phyloP scores from a whole-genome alignment of 1,140 invertebrate genomes.

The Microvelia longipes region DNA sequence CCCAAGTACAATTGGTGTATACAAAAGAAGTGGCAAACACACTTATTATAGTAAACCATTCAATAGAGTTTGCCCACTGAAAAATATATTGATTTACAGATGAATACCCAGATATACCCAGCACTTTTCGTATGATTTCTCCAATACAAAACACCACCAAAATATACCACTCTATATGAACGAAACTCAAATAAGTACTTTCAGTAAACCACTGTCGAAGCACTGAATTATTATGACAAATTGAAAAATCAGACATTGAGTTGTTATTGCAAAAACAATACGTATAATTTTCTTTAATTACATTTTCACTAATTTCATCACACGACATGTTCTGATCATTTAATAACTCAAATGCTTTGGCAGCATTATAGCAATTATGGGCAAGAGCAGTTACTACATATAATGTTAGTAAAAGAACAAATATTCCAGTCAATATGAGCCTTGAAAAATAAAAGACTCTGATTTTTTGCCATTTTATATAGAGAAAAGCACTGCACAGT shows the following conservation, averaged over 20 bases:
- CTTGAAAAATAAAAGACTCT: constrained; percentile 69
- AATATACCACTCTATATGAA: constrained; percentile 63
- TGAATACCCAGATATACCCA: constrained; percentile 57
- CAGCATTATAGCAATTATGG: constrained; percentile 61
- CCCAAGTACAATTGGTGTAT: constrained; percentile 55
- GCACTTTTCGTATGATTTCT: constrained; percentile 58
- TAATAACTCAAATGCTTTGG: no score
- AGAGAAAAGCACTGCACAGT: constrained; percentile 62
- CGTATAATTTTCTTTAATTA: constrained; percentile 10
- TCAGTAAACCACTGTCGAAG: constrained; percentile 47
- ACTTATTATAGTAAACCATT: constrained; percentile 67
- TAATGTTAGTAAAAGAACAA: constrained; percentile 56
- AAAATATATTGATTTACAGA: constrained; percentile 60
- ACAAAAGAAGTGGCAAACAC: constrained; percentile 65
- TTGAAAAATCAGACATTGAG: constrained; percentile 11
- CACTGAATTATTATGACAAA: constrained; percentile 57
- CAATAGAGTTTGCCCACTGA: constrained; percentile 66
- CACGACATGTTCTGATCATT: no score
- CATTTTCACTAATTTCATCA: no score
- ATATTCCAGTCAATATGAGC: constrained; percentile 60
- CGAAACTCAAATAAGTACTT: constrained; percentile 49
- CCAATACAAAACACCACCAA: constrained; percentile 53
- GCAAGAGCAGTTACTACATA: constrained; percentile 60
- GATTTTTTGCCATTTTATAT: constrained; percentile 77
- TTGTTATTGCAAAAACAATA: constrained; percentile 27